A percentile compares a stretch with the other conserved stretches of the same genome.
These are phyloP conservation scores for Lindbergichthys nudifrons DNA, from an alignment of 2,797 vertebrate genomes.

Conservation along the genomic window DNA sequence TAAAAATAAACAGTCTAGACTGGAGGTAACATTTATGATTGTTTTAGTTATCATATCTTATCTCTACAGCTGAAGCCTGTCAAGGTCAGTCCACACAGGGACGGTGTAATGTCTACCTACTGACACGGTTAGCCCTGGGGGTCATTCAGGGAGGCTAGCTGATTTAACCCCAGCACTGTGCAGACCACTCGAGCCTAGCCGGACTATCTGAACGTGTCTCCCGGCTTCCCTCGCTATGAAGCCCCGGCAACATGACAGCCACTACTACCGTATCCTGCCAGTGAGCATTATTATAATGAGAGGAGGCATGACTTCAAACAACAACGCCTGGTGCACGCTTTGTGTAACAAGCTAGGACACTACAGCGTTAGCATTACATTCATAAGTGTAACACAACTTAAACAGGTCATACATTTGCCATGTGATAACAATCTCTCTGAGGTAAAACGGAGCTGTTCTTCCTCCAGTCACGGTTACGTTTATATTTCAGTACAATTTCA, in stretches of 20 bases:
- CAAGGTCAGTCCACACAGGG: conserved; percentile 61
- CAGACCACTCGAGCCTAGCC: background rate
- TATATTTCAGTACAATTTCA: background rate
- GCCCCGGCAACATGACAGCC: conserved; percentile 6
- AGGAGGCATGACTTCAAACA: background rate
- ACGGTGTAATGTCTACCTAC: conserved; percentile 26
- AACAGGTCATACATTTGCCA: too few species aligned
- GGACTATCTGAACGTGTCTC: conserved; percentile 51
- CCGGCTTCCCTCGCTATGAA: conserved; percentile 43
- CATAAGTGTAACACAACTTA: fast-evolving
- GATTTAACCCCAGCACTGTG: background rate
- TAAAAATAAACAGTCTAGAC: background rate
- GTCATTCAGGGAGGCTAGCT: conserved; percentile 1
- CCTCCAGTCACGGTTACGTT: background rate
- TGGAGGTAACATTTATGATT: background rate
- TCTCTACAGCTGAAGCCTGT: conserved; percentile 21
- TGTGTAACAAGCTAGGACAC: background rate
- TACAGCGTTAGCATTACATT: background rate
- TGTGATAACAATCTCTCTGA: background rate
- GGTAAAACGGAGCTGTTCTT: fast-evolving
- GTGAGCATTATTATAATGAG: too few species aligned
- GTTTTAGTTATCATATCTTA: conserved; percentile 23
- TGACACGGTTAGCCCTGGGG: conserved; percentile 31
- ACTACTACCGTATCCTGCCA: too few species aligned
- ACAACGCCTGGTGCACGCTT: background rate